Base-by-base conservation (phyloP, 2,797 vertebrate genomes). In the Lepilemur septentrionalis region DNA sequence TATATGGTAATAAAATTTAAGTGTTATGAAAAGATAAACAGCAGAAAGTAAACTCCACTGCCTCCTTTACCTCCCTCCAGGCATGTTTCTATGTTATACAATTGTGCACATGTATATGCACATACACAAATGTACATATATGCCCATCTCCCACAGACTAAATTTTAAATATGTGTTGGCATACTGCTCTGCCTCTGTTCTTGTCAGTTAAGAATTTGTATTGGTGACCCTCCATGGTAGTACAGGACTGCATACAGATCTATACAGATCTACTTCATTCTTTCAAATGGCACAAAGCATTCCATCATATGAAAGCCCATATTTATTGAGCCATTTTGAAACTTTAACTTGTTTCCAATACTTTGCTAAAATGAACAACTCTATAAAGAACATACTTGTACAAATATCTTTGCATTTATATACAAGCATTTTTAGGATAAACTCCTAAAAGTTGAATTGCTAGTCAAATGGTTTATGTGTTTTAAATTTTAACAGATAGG, bases 341-440 rank as follows among this genome's bases (percentile, higher is more conserved):
- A 4, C 30, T 28, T 65, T 8, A 75, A 48, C 46, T 2, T 32
- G 67, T 38, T 82, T 63, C 17, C 52, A 70, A 8, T 46, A 75
- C 61, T 84, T 93, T 43, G 7, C 67, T 75, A 30, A 82, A 91
- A 57, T 87, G 30, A 78, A 13, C 67, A 65, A 48, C 30, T 82
- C 32, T 69, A 79, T 80, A 50, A 91, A 91, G 48, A 46, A 35
- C 4, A 32, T 20, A 55, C 15, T 65, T 78, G 15, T 46, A 82
- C 57, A 59, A 3, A 9, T 20, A 57, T 38, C 41, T 93, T 52
- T 59, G 12, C 25, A 76, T 41, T 75, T 1, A 91, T 10, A 22
- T 35, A 15, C 4, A 59, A n/a, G 69, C 30, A 72, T 41, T 86
- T 95, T 82, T 55, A 91, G 30, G 30, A 91, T 41, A 69, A 67